Conservation (phyloP, 2,113 vertebrate species). For the Burhinus bistriatus region DNA sequence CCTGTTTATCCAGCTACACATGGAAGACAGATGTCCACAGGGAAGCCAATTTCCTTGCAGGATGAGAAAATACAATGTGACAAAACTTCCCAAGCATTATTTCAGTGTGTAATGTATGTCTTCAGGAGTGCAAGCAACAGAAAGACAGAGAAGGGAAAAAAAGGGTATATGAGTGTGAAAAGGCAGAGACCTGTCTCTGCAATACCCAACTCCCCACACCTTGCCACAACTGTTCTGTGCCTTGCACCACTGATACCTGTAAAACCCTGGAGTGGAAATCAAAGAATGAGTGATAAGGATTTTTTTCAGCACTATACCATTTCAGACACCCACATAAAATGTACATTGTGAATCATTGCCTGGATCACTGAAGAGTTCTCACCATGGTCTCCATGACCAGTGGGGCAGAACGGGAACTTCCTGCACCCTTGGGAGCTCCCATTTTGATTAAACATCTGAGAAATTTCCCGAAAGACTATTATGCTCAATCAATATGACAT, state of each 20-base stretch:
- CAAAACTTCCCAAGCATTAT: background rate
- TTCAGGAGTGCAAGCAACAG: background rate
- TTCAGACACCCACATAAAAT: background rate
- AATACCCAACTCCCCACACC: background rate
- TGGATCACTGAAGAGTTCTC: background rate
- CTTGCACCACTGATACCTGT: background rate
- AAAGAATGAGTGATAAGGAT: background rate
- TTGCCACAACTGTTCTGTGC: background rate
- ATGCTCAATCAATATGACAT: slow-evolving; percentile 54
- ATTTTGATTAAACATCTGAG: slow-evolving; percentile 55
- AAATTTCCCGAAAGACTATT: slow-evolving; percentile 56
- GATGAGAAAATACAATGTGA: background rate
- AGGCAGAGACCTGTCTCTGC: background rate
- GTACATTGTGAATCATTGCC: background rate
- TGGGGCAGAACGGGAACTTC: background rate
- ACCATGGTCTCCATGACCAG: background rate
- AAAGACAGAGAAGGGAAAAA: background rate
- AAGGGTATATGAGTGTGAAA: fast-evolving
- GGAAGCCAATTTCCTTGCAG: background rate
- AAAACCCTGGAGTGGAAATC: background rate
- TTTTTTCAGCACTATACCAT: background rate
- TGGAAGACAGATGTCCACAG: background rate
- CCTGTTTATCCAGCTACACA: background rate
- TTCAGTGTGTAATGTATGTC: background rate
- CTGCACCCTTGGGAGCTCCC: background rate